These are phyloP conservation scores for Hedychridium roseum DNA, from an alignment of 2,888 invertebrate genomes.

Conservation along the genomic window DNA sequence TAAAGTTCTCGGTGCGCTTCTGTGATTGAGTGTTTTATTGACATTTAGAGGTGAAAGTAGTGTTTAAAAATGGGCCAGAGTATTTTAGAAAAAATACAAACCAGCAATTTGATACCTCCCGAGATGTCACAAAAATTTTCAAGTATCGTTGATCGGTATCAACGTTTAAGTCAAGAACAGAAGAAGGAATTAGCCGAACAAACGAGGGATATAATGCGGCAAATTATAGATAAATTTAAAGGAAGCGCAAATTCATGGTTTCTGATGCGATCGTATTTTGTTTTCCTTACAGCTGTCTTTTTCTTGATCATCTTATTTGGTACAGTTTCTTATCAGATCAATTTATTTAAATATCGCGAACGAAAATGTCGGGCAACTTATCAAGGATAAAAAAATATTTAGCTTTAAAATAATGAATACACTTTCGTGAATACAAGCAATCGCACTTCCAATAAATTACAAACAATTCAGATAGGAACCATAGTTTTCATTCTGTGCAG, in stretches of 20 bases:
- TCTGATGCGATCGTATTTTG: conserved; percentile 5
- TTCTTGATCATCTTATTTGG: conserved; percentile 25
- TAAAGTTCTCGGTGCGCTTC: too few species aligned
- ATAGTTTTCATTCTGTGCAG: conserved; percentile 1
- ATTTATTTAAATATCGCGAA: not conserved
- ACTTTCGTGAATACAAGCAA: too few species aligned
- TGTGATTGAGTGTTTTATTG: too few species aligned
- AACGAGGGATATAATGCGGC: conserved; percentile 55
- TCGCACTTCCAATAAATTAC: too few species aligned
- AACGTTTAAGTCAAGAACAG: conserved; percentile 54
- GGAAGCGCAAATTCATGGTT: too few species aligned
- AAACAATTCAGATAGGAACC: conserved; percentile 1
- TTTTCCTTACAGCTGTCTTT: conserved; percentile 22
- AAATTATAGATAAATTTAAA: conserved; percentile 51
- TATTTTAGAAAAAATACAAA: too few species aligned
- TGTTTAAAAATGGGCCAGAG: too few species aligned
- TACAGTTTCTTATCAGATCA: conserved; percentile 11
- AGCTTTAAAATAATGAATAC: too few species aligned
- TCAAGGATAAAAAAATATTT: not conserved
- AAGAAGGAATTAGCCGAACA: conserved; percentile 55
- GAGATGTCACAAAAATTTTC: conserved; percentile 30
- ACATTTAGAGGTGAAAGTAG: too few species aligned
- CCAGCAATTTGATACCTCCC: too few species aligned
- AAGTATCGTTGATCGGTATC: conserved; percentile 33
- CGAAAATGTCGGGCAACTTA: not conserved